A percentile compares a stretch with the other conserved stretches of the same genome.
Conservation (phyloP, 2,888 invertebrate genomes). For the Phalera bucephala region DNA sequence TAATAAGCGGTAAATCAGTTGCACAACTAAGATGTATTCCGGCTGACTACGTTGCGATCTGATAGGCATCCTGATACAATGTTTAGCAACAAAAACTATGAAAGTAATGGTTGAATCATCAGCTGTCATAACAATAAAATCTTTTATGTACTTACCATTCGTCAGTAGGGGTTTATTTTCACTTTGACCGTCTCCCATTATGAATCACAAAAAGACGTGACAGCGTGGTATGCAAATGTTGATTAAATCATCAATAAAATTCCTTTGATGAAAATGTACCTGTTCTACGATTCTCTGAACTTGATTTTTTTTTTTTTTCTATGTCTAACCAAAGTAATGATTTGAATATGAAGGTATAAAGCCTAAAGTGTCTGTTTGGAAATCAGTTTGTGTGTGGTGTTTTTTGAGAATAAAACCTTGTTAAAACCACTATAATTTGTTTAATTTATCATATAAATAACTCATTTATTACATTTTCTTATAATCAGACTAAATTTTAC, state of each 20-base stretch:
- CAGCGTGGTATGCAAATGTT: conserved; percentile 39
- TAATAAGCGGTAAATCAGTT: conserved; percentile 48
- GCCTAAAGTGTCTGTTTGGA: conserved; percentile 4
- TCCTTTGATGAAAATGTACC: conserved; percentile 23
- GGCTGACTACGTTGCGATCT: conserved; percentile 21
- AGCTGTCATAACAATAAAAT: conserved; percentile 65
- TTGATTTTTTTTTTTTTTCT: conserved; percentile 27
- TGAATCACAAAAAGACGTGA: conserved; percentile 29
- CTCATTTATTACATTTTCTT: too few relatives aligned
- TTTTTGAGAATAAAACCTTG: too few relatives aligned
- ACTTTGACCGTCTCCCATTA: conserved; percentile 86
- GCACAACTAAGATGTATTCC: conserved; percentile 43
- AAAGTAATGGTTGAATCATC: conserved; percentile 66
- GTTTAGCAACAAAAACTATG: conserved; percentile 70
- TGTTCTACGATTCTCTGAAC: conserved; percentile 20
- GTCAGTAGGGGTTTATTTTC: conserved; percentile 85
- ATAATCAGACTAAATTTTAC: too few relatives aligned
- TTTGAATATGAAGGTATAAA: too few relatives aligned
- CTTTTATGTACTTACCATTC: conserved; percentile 59
- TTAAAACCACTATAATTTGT: too few relatives aligned
- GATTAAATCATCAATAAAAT: conserved; percentile 19
- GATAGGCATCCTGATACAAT: conserved; percentile 41
- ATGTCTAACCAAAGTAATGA: too few relatives aligned
- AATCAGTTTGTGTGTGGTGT: too few relatives aligned
- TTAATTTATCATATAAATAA: too few relatives aligned